A percentile compares a stretch with the other conserved stretches of the same genome.
Evolutionary conservation across 2,888 invertebrate genomes (phyloP).

Genomic region (Ceratothoa steindachneri): DNA sequence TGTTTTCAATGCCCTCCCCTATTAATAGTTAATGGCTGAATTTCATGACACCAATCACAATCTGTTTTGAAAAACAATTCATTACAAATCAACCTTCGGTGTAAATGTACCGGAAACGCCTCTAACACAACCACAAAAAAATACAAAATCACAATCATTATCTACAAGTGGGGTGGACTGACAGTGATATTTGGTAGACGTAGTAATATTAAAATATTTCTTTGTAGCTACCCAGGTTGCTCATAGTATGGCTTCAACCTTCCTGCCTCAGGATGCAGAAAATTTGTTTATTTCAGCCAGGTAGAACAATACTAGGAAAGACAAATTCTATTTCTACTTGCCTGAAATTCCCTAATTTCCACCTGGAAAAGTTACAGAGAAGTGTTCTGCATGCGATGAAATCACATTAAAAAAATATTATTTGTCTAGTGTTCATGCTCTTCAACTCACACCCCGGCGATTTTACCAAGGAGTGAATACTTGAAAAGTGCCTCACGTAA

Average conservation of each 20-base stretch:
- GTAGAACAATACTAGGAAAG: neutral
- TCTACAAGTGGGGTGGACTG: conserved; percentile 13
- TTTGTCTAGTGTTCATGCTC: conserved; percentile 10
- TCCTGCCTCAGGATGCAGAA: too few species aligned
- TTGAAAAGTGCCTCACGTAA: conserved; percentile 1
- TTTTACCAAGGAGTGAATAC: neutral
- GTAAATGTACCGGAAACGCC: neutral
- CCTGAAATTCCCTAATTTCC: neutral
- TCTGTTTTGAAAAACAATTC: neutral
- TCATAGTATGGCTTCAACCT: neutral
- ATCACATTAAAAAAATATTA: neutral
- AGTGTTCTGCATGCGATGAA: neutral
- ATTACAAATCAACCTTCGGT: neutral
- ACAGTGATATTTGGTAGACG: neutral
- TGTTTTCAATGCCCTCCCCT: conserved; percentile 4
- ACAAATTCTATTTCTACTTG: neutral
- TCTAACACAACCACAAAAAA: neutral
- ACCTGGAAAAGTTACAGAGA: conserved; percentile 10
- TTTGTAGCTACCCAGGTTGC: conserved; percentile 10
- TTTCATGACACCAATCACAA: neutral
- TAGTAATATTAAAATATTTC: conserved; percentile 1
- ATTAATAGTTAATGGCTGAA: neutral
- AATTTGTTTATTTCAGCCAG: neutral
- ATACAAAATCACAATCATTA: neutral
- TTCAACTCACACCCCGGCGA: conserved; percentile 3